These are phyloP conservation scores for Campylorhamphus procurvoides DNA, from an alignment of 2,113 vertebrate genomes.

Conservation along the genomic window DNA sequence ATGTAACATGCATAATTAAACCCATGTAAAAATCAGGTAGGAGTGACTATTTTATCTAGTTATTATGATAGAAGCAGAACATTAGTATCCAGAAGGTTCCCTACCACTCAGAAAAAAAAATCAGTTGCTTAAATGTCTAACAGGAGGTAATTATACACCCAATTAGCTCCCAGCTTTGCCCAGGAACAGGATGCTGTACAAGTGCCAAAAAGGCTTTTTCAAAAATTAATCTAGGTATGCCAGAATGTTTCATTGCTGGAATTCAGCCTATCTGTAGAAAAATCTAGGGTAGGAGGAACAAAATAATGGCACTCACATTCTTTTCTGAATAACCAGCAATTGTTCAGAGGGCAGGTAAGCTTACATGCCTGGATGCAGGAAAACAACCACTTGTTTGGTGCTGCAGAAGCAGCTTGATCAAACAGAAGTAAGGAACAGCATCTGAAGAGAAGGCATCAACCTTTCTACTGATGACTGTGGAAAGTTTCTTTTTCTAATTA, in stretches of 20 bases:
- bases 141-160: slow-evolving; percentile 68
- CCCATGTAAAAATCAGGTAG: neutral
- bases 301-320: neutral
- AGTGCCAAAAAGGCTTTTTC: slow-evolving; percentile 50
- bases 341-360: neutral
- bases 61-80: neutral
- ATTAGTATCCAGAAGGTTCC: slow-evolving; percentile 51
- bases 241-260: slow-evolving; percentile 20
- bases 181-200: slow-evolving; percentile 52
- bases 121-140: slow-evolving; percentile 29
- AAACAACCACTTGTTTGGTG: neutral
- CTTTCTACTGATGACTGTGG: accelerated
- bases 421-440: neutral
- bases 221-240: slow-evolving; percentile 41
- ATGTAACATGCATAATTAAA: neutral
- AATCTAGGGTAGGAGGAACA: neutral
- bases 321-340: slow-evolving; percentile 1
- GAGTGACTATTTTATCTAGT: slow-evolving; percentile 8
- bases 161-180: slow-evolving; percentile 60
- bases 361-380: neutral
- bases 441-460: neutral
- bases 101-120: neutral
- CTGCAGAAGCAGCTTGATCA: neutral
- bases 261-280: slow-evolving; percentile 39
- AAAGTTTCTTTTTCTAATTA: neutral